These are phyloP conservation scores for Sebastiscus albofasciatus DNA, from an alignment of 2,797 vertebrate genomes.

Conservation along the genomic window DNA sequence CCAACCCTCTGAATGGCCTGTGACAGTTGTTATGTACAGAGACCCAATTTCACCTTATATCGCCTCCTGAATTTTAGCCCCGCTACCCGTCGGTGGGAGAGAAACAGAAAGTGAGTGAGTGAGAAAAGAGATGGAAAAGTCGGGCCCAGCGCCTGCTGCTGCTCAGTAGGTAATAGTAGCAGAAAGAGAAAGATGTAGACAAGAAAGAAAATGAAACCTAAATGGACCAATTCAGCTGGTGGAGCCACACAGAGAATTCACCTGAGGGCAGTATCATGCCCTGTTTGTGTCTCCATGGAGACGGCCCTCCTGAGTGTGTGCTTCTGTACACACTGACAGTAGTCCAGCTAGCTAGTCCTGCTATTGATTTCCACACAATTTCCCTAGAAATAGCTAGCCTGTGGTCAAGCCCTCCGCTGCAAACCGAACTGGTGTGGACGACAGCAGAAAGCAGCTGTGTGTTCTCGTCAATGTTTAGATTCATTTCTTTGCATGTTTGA, in stretches of 20 bases:
- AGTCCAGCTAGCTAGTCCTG: slow-evolving; percentile 42
- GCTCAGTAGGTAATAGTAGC: slow-evolving; percentile 56
- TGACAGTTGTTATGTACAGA: slow-evolving; percentile 65
- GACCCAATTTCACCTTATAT: slow-evolving; percentile 64
- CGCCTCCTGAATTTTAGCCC: slow-evolving; percentile 58
- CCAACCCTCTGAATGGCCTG: slow-evolving; percentile 48
- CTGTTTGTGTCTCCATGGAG: slow-evolving; percentile 80
- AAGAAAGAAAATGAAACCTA: slow-evolving; percentile 76
- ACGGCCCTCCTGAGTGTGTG: slow-evolving; percentile 65
- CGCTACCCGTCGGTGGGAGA: slow-evolving; percentile 61
- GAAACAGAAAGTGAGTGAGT: slow-evolving; percentile 54
- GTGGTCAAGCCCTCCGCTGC: slow-evolving; percentile 20
- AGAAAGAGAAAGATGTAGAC: slow-evolving; percentile 63
- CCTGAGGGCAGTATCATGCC: slow-evolving; percentile 72
- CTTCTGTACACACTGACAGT: slow-evolving; percentile 63
- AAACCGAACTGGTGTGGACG: background rate
- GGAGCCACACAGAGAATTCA: slow-evolving; percentile 73
- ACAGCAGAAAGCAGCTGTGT: background rate
- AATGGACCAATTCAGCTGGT: slow-evolving; percentile 73
- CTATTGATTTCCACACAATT: slow-evolving; percentile 67
- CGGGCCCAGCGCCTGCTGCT: slow-evolving; percentile 30
- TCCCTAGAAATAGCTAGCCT: slow-evolving; percentile 21
- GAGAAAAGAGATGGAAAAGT: slow-evolving; percentile 55
- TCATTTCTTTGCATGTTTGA: background rate
- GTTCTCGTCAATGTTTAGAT: background rate